Conservation (phyloP, 2,888 invertebrate species). For the Callyntrura guangdongensis region DNA sequence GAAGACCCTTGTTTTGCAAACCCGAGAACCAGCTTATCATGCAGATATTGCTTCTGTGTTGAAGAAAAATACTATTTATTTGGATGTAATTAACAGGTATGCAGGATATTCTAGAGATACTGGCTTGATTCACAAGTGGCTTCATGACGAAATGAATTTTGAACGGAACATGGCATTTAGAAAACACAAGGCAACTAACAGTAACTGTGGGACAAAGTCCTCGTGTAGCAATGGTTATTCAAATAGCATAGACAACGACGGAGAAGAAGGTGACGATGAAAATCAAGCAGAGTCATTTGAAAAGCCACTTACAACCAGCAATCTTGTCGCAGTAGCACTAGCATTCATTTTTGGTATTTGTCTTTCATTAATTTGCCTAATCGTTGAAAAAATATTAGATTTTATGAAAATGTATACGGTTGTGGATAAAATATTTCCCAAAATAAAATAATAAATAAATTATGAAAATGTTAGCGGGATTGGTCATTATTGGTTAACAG, state of each 20-base stretch:
- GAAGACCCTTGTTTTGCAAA: no score
- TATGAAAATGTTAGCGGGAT: no score
- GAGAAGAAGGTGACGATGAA: background rate
- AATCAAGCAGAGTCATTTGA: background rate
- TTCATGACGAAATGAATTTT: no score
- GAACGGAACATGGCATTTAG: background rate
- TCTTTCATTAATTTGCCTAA: constrained; percentile 87
- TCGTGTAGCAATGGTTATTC: background rate
- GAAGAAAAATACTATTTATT: background rate
- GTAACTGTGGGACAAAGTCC: background rate
- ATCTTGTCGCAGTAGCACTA: constrained; percentile 14
- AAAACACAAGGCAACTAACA: background rate
- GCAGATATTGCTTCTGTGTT: background rate
- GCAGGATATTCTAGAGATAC: background rate
- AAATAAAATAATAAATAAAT: no score
- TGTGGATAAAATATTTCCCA: no score
- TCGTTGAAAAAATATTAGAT: no score
- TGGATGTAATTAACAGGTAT: background rate
- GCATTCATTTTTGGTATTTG: constrained; percentile 22
- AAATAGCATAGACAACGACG: background rate
- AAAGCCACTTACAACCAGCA: background rate
- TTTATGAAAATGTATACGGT: no score
- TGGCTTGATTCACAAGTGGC: background rate
- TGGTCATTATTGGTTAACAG: no score
- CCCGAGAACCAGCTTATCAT: background rate